Conservation (phyloP, 2,888 invertebrate species). For the Unio pictorum region DNA sequence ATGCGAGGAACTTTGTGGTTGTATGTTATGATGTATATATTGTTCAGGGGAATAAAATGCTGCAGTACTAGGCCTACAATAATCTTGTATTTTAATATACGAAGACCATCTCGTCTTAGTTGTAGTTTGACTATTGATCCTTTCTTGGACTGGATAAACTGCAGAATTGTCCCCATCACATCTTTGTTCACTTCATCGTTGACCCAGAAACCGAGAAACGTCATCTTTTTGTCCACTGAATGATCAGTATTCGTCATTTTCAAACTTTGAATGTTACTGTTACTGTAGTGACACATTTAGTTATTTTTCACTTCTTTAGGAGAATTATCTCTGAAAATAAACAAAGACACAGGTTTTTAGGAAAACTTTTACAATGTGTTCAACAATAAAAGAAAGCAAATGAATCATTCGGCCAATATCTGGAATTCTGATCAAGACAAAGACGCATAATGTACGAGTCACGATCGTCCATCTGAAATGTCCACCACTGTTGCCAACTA, state of each 20-base stretch:
- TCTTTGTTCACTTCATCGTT: conserved; percentile 37
- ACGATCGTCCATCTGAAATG: too few relatives aligned
- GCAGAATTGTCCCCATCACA: conserved; percentile 30
- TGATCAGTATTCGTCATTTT: background rate
- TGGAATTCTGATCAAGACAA: too few relatives aligned
- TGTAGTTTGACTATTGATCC: conserved; percentile 49
- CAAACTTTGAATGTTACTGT: background rate
- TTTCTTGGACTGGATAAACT: conserved; percentile 31
- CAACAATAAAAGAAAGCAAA: too few relatives aligned
- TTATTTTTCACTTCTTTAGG: background rate
- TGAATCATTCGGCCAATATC: too few relatives aligned
- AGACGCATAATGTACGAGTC: too few relatives aligned
- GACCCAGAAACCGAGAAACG: conserved; percentile 49
- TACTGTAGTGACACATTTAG: background rate
- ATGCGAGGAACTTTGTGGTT: conserved; percentile 44
- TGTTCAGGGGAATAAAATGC: conserved; percentile 35
- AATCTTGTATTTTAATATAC: conserved; percentile 28
- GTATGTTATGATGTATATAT: conserved; percentile 45
- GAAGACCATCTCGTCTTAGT: conserved; percentile 44
- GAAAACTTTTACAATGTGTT: too few relatives aligned
- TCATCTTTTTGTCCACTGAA: conserved; percentile 41
- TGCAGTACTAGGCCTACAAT: conserved; percentile 35
- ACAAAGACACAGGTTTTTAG: too few relatives aligned
- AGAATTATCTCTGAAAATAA: too few relatives aligned
- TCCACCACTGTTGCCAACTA: too few relatives aligned